phyloP scores from a whole-genome alignment of 2,888 invertebrate species.

The Pyrrhosoma nymphula region DNA sequence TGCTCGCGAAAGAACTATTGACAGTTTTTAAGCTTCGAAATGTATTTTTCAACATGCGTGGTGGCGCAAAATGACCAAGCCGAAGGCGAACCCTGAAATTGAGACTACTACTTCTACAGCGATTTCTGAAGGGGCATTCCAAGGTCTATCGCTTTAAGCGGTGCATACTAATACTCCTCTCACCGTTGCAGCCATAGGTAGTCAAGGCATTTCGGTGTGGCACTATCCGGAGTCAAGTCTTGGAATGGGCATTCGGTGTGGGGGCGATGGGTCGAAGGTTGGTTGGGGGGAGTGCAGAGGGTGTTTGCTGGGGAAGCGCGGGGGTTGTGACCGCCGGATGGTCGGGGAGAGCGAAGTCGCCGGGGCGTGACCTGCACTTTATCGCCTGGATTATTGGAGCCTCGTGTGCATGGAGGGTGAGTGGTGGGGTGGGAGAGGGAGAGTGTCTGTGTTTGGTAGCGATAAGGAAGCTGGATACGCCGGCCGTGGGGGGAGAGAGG shows the following conservation, averaged over 20 bases:
- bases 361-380: conserved; percentile 62
- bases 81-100: too few species aligned
- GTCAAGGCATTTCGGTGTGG: neutral
- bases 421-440: neutral
- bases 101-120: too few species aligned
- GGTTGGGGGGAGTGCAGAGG: neutral
- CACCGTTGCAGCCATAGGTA: neutral
- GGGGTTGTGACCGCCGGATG: neutral
- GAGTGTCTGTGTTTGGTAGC: conserved; percentile 40
- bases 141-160: too few species aligned
- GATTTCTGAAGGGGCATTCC: too few species aligned
- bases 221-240: neutral
- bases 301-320: neutral
- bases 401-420: neutral
- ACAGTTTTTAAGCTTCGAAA: too few species aligned
- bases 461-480: conserved; percentile 54
- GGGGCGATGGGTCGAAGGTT: neutral
- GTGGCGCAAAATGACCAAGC: too few species aligned
- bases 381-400: conserved; percentile 63
- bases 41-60: too few species aligned
- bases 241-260: neutral
- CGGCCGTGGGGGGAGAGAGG: neutral
- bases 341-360: neutral
- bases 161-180: too few species aligned
- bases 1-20: too few species aligned